These are phyloP conservation scores for Pseudococcus longispinus DNA, from an alignment of 2,888 invertebrate species.

Conservation along the genomic window DNA sequence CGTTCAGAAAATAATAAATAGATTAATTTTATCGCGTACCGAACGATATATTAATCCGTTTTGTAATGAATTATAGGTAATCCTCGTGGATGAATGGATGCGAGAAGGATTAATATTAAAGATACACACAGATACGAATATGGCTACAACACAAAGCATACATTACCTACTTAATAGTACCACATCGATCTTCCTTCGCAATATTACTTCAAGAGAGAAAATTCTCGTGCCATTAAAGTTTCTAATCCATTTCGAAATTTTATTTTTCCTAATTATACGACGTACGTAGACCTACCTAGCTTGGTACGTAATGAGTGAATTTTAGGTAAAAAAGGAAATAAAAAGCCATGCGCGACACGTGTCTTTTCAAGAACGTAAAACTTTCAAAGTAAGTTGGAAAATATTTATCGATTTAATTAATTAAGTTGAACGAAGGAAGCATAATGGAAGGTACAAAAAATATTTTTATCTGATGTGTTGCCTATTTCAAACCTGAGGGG, in stretches of 20 bases:
- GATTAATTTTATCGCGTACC: slow-evolving; percentile 45
- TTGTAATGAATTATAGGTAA: slow-evolving; percentile 46
- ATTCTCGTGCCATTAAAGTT: slow-evolving; percentile 13
- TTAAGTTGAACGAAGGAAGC: too few relatives aligned
- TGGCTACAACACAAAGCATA: slow-evolving; percentile 16
- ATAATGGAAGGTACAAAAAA: too few relatives aligned
- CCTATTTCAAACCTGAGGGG: too few relatives aligned
- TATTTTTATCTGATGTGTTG: too few relatives aligned
- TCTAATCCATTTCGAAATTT: slow-evolving; percentile 8
- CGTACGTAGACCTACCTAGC: neutral
- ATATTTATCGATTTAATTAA: too few relatives aligned
- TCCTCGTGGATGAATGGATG: slow-evolving; percentile 19
- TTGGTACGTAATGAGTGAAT: neutral
- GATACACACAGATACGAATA: slow-evolving; percentile 12
- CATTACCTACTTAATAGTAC: neutral
- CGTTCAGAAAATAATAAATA: slow-evolving; percentile 45
- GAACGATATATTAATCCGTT: slow-evolving; percentile 47
- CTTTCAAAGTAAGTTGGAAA: too few relatives aligned
- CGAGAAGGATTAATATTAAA: slow-evolving; percentile 26
- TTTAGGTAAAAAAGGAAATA: too few relatives aligned
- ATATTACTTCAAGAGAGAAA: slow-evolving; percentile 1
- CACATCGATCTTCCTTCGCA: neutral
- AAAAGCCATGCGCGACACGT: too few relatives aligned
- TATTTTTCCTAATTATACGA: neutral
- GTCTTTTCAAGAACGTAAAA: too few relatives aligned